Percentiles rank a stretch among this genome's conserved stretches.
These are phyloP conservation scores for Scaptodrosophila lebanonensis DNA, from an alignment of 1,140 invertebrate species.

Conservation along the genomic window DNA sequence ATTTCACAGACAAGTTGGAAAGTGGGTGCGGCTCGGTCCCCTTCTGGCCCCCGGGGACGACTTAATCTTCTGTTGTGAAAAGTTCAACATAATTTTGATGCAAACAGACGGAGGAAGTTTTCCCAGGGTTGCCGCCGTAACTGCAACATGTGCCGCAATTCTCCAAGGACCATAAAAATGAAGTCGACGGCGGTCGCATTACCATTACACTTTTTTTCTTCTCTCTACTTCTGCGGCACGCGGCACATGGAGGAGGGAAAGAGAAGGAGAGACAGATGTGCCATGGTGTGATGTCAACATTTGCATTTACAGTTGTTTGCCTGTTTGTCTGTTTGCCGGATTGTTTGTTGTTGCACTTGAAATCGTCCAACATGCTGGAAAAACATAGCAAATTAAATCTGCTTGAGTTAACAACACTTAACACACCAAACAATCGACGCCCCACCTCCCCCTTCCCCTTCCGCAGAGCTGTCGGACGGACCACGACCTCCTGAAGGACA, in stretches of 20 bases:
- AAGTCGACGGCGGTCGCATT: constrained; percentile 45
- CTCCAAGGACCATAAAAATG: constrained; percentile 58
- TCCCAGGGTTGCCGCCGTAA: constrained; percentile 49
- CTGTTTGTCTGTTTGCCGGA: constrained; percentile 53
- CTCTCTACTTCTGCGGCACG: constrained; percentile 48
- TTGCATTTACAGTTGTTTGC: constrained; percentile 65
- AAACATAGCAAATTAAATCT: constrained; percentile 75
- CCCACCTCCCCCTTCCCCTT: not conserved
- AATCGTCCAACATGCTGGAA: constrained; percentile 15
- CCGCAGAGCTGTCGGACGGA: not conserved
- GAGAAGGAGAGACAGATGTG: not conserved
- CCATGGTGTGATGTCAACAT: constrained; percentile 65
- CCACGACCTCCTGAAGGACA: too few relatives aligned
- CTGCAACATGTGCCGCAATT: constrained; percentile 62
- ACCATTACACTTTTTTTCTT: too few relatives aligned
- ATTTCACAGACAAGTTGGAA: constrained; percentile 66
- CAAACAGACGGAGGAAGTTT: constrained; percentile 25
- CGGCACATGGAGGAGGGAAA: constrained; percentile 11
- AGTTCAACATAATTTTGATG: constrained; percentile 39
- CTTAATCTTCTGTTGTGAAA: constrained; percentile 73
- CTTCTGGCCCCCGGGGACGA: constrained; percentile 59
- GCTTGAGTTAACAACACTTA: constrained; percentile 75
- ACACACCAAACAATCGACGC: constrained; percentile 23
- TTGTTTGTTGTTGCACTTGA: constrained; percentile 64
- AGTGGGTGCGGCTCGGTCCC: constrained; percentile 11